These are phyloP conservation scores for Numenius arquata DNA, from an alignment of 2,113 vertebrate genomes.

Conservation along the genomic window DNA sequence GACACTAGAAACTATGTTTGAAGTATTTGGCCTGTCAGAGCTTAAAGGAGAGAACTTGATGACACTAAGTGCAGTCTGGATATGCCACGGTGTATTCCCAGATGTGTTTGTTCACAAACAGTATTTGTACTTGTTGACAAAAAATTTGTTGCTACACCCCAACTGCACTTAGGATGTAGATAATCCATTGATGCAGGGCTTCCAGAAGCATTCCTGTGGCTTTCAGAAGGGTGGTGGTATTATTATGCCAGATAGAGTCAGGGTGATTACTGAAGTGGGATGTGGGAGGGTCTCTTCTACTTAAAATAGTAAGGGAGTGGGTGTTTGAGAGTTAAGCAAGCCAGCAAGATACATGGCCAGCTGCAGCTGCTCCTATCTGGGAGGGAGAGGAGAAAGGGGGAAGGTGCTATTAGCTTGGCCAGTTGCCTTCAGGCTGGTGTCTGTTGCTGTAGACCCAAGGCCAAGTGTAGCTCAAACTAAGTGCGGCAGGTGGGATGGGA, in stretches of 20 bases:
- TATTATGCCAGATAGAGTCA: background rate
- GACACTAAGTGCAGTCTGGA: background rate
- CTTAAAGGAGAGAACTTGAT: background rate
- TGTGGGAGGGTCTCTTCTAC: background rate
- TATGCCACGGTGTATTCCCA: background rate
- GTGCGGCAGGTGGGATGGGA: rapidly evolving
- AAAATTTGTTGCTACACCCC: background rate
- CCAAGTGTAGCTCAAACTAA: background rate
- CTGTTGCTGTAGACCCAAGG: background rate
- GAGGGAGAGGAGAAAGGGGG: no score
- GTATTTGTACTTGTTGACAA: background rate
- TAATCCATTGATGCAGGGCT: background rate
- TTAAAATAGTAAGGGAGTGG: background rate
- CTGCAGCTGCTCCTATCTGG: background rate
- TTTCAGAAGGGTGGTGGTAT: background rate
- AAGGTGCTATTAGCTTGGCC: background rate
- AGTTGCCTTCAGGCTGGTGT: background rate
- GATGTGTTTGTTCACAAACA: background rate
- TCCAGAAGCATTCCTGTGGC: background rate
- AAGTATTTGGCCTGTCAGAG: background rate
- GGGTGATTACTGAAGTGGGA: background rate
- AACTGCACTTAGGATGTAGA: background rate
- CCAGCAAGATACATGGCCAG: background rate
- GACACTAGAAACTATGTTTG: background rate
- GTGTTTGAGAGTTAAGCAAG: background rate